phyloP scores from a whole-genome alignment of 2,113 vertebrate genomes.

The Elephas maximus region DNA sequence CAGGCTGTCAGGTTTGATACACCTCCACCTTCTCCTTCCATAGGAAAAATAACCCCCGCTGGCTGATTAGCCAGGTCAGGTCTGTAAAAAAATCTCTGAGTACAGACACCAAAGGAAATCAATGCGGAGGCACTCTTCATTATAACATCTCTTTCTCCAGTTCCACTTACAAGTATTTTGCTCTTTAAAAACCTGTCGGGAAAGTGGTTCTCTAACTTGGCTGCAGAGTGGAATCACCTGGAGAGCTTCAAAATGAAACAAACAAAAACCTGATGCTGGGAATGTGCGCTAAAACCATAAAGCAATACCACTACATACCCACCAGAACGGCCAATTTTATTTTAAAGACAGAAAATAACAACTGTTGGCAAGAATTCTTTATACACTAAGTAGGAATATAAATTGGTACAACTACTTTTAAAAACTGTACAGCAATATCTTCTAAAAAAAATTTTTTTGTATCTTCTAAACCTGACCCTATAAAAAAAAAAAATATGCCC shows the following conservation, averaged over 20 bases:
- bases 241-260: not conserved
- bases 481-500: too few relatives aligned
- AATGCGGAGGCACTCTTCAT: not conserved
- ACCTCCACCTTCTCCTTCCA: not conserved
- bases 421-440: not conserved
- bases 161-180: not conserved
- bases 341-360: conserved; percentile 41
- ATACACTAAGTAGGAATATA: not conserved
- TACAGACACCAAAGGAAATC: not conserved
- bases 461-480: not conserved
- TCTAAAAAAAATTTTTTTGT: not conserved
- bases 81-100: not conserved
- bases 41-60: not conserved
- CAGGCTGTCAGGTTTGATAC: not conserved
- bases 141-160: not conserved
- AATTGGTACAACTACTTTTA: conserved; percentile 19
- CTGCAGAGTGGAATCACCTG: not conserved
- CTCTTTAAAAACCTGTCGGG: conserved; percentile 37
- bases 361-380: not conserved
- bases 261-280: not conserved
- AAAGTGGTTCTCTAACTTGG: not conserved
- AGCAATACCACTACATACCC: not conserved
- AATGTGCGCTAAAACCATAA: not conserved
- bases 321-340: not conserved
- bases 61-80: not conserved